Evolutionary conservation across 2,113 vertebrate species (phyloP), one percentile per base, ranked within the genome.

Genomic region (Corythornis cristatus): DNA sequence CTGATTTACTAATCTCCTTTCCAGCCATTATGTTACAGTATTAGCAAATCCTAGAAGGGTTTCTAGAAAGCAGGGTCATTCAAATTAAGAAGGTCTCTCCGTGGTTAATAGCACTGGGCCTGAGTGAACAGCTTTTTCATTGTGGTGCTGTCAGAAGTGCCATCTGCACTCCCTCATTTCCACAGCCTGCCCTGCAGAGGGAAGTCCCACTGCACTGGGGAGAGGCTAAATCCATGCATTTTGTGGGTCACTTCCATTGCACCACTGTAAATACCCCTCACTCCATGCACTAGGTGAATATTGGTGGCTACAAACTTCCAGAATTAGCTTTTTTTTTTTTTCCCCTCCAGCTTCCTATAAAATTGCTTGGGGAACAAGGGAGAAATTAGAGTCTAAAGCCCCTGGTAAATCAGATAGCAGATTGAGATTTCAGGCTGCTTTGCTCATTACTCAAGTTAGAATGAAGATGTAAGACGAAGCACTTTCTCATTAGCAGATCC

Each of bases 101-200:
- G 57, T 83, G 43, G 72, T 70, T 94, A 91, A 93, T 71, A 94
- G 67, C 62, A 45, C 4, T 78, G 78, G 58, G 29, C 25, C 54
- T n/a, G 21, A 58, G 33, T 70, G 86, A 88, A 82, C 88, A 8
- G 68, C 58, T 64, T 89, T 92, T 58, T 92, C 31, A 68, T 87
- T 89, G 89, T 92, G 75, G 35, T 90, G 86, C 31, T 93, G 74
- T 89, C 83, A 76, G 62, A 94, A 58, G 15, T 15, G 6, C 64
- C 58, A 79, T 93, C 77, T 93, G 62, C 82, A 57, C 48, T 88
- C 62, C 23, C 67, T 90, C 68, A 72, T 54, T 95, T 93, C 65
- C 7, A 88, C 53, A 93, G 53, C 21, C 45, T 54, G 9, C 21
- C 86, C 88, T 94, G 92, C 57, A 93, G 86, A 95, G 70, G 54